These are phyloP conservation scores for Nematostella vectensis DNA, from an alignment of 92 coral and sea anemone genomes.

Conservation along the genomic window DNA sequence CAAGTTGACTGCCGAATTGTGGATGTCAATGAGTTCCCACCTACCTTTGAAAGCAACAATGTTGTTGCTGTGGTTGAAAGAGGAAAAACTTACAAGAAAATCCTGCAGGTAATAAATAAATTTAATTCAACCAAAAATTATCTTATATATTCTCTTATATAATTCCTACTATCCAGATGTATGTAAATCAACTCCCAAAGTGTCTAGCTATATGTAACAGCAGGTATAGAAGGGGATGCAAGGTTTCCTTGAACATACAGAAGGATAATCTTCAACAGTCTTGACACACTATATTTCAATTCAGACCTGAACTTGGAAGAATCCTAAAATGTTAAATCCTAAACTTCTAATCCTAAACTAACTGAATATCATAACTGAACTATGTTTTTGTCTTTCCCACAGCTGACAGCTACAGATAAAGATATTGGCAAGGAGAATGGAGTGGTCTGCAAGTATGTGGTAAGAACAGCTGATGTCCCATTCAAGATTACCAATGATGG, in stretches of 20 bases:
- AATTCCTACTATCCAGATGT: no score
- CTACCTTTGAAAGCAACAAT: slow-evolving; percentile 42
- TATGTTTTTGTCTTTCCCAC: neutral
- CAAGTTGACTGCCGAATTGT: slow-evolving; percentile 69
- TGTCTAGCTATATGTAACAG: no score
- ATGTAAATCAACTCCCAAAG: no score
- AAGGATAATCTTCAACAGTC: no score
- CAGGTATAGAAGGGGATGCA: no score
- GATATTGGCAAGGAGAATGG: slow-evolving; percentile 71
- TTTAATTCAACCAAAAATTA: no score
- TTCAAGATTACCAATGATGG: slow-evolving; percentile 60
- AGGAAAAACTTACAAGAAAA: slow-evolving; percentile 42
- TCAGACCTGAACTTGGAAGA: no score
- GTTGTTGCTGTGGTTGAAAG: slow-evolving; percentile 57
- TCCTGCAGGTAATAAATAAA: slow-evolving; percentile 49
- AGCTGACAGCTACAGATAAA: slow-evolving; percentile 72
- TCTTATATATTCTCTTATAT: no score
- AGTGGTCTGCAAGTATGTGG: slow-evolving; percentile 58
- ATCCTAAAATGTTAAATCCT: no score
- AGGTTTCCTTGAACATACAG: no score
- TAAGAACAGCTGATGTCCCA: slow-evolving; percentile 52
- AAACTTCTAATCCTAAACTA: no score
- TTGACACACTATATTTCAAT: no score
- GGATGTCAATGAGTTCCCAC: slow-evolving; percentile 74
- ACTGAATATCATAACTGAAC: neutral